Evolutionary conservation across 1,140 invertebrate species (phyloP).

Genomic region (Galleria mellonella): DNA sequence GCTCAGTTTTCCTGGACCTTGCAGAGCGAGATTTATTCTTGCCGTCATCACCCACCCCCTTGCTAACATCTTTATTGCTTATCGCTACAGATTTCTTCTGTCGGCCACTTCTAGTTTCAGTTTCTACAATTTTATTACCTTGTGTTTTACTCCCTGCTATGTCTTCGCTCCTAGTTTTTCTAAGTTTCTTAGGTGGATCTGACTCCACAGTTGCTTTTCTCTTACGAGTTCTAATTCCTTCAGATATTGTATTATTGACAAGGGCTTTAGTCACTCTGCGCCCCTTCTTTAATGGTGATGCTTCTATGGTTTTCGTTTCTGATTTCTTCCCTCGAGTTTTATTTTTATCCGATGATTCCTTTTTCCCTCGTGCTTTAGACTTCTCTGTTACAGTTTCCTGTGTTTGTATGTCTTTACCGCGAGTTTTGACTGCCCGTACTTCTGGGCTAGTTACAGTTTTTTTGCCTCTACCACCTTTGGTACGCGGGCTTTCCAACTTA

Average conservation of each 20-base stretch:
- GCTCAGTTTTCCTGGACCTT: no score
- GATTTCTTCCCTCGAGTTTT: constrained; percentile 2
- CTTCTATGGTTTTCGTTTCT: not conserved
- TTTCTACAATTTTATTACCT: not conserved
- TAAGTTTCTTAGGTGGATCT: not conserved
- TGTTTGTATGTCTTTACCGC: not conserved
- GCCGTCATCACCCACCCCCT: no score
- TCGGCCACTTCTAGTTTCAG: no score
- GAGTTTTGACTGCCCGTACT: not conserved
- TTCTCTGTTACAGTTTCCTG: not conserved
- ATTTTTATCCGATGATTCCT: not conserved
- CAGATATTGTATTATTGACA: not conserved
- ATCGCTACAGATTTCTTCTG: no score
- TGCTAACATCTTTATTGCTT: no score
- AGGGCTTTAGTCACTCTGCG: not conserved
- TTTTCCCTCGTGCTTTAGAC: not conserved
- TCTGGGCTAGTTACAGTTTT: not conserved
- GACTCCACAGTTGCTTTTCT: not conserved
- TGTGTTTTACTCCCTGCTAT: not conserved
- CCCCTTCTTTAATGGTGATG: not conserved
- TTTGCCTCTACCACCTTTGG: not conserved
- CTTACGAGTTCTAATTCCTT: not conserved
- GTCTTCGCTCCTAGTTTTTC: not conserved
- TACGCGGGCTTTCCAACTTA: not conserved
- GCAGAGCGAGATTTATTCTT: no score